phyloP scores from a whole-genome alignment of 92 coral and sea anemone genomes.

The Zoanthus sociatus region DNA sequence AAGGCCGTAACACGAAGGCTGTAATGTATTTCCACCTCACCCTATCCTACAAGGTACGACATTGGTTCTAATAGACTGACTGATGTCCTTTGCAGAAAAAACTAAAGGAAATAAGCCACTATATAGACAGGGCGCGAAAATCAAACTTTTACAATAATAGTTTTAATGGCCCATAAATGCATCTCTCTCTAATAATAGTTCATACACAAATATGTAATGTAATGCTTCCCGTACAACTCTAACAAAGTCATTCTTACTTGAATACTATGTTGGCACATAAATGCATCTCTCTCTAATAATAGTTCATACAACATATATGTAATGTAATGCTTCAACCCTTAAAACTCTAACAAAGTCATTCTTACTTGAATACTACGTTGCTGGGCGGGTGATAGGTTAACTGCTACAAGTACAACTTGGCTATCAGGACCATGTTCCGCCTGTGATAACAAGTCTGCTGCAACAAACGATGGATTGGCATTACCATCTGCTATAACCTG shows the following conservation, averaged over 20 bases:
- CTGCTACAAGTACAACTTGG: slow-evolving; percentile 61
- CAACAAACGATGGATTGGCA: slow-evolving; percentile 60
- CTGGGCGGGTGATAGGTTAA: slow-evolving; percentile 33
- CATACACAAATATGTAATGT: not conserved
- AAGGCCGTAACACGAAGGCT: no score
- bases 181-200: no score
- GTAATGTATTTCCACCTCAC: no score
- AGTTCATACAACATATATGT: not conserved
- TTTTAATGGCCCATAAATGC: no score
- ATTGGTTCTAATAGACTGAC: no score
- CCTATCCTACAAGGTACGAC: no score
- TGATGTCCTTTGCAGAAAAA: no score
- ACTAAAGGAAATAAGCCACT: no score
- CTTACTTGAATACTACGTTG: slow-evolving; percentile 41
- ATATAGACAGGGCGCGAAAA: no score
- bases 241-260: slow-evolving; percentile 11
- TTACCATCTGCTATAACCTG: slow-evolving; percentile 62
- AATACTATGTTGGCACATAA: slow-evolving; percentile 23
- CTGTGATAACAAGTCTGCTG: slow-evolving; percentile 71
- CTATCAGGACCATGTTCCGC: slow-evolving; percentile 73
- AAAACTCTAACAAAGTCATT: not conserved
- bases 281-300: no score
- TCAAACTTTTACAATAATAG: no score
- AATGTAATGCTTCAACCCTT: not conserved
- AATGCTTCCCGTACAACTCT: not conserved